Conservation (phyloP, 2,797 vertebrate species). For the Pygocentrus nattereri region DNA sequence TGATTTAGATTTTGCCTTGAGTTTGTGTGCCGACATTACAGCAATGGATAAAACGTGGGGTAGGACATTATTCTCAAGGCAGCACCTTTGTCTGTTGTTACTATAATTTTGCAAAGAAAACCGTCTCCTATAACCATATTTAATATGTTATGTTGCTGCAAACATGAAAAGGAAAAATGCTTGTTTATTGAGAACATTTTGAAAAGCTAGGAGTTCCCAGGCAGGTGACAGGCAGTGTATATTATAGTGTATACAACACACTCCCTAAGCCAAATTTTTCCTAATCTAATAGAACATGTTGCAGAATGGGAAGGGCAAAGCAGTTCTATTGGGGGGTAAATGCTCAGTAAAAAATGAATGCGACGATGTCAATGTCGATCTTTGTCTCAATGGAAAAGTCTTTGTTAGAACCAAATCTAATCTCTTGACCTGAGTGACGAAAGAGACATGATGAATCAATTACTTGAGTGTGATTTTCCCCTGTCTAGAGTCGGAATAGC, state of each 20-base stretch:
- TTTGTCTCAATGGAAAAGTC: slow-evolving; percentile 41
- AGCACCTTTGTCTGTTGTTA: no score
- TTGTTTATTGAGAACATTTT: background rate
- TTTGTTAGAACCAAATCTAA: slow-evolving; percentile 46
- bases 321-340: slow-evolving; percentile 28
- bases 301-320: slow-evolving; percentile 36
- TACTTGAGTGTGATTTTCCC: slow-evolving; percentile 56
- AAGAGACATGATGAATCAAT: slow-evolving; percentile 54
- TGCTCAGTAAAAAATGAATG: slow-evolving; percentile 23
- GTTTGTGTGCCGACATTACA: background rate
- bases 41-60: background rate
- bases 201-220: background rate
- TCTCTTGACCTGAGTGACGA: slow-evolving; percentile 37
- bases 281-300: slow-evolving; percentile 38
- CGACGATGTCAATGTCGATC: slow-evolving; percentile 36
- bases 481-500: slow-evolving; percentile 37
- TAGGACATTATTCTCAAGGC: no score
- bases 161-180: no score
- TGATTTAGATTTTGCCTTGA: no score
- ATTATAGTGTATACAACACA: background rate
- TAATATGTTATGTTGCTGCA: background rate
- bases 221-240: background rate
- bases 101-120: background rate
- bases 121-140: no score
- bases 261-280: slow-evolving; percentile 28